A percentile compares a stretch with the other conserved stretches of the same genome.
These are phyloP conservation scores for Drosophila testacea DNA, from an alignment of 2,888 invertebrate genomes.

Conservation along the genomic window DNA sequence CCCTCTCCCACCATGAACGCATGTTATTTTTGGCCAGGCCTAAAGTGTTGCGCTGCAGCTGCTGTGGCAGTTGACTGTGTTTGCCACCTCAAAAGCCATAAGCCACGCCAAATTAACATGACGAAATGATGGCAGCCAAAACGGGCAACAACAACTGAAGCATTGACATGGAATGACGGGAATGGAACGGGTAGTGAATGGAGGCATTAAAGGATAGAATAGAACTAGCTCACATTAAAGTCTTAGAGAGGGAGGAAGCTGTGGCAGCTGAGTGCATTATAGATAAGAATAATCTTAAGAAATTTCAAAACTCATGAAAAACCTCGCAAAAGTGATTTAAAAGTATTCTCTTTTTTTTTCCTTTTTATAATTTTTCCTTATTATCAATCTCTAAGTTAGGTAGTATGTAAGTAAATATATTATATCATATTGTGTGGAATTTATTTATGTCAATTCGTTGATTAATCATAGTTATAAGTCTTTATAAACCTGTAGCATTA, in stretches of 20 bases:
- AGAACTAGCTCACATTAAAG: slow-evolving; percentile 15
- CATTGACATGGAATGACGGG: slow-evolving; percentile 23
- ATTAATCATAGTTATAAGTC: too few species aligned
- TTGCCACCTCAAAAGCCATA: slow-evolving; percentile 73
- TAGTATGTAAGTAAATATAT: too few species aligned
- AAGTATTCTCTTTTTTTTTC: not conserved
- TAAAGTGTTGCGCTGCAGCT: slow-evolving; percentile 41
- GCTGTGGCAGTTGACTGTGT: slow-evolving; percentile 30
- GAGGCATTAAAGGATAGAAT: slow-evolving; percentile 2
- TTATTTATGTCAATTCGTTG: too few species aligned
- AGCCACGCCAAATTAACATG: slow-evolving; percentile 76
- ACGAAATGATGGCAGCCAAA: slow-evolving; percentile 70
- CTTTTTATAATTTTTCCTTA: too few species aligned
- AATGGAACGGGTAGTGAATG: slow-evolving; percentile 9
- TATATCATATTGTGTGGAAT: too few species aligned
- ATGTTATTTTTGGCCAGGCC: slow-evolving; percentile 45
- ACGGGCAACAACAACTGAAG: slow-evolving; percentile 25
- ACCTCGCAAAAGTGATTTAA: not conserved
- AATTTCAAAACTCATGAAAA: slow-evolving; percentile 6
- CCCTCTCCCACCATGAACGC: not conserved
- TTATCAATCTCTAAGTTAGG: too few species aligned
- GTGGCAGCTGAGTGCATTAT: slow-evolving; percentile 17
- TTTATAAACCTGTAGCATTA: too few species aligned
- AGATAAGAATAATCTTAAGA: slow-evolving; percentile 21
- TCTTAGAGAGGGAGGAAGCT: not conserved